Base-by-base conservation (phyloP, 2,113 vertebrate species). In the Ophiodon elongatus region DNA sequence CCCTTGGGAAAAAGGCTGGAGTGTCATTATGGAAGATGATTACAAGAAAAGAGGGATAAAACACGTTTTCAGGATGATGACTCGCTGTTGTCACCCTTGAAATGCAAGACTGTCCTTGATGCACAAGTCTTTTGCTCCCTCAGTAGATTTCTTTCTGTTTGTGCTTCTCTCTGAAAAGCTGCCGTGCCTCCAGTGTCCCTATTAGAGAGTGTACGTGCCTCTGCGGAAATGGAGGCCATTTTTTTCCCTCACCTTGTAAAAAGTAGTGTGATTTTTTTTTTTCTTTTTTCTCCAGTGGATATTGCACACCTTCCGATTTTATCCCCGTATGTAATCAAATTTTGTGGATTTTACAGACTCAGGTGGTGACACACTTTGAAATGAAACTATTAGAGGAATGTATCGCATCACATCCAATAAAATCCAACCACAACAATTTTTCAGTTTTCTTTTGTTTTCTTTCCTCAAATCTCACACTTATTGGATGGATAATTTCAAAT, bases 1-100 rank as follows among this genome's bases (percentile, higher is more conserved):
- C 67, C 56, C 23, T 4, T 8, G 35, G 65, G 78, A 87, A 74
- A 52, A 56, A 43, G 27, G 37, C 68, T 80, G 47, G 50, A 80
- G 56, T 67, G 54, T 74, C 60, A 83, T 89, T 86, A 84, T 33
- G n/a, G 73, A 71, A 43, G 72, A 85, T 82, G 57, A 88, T 87
- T 74, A 76, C 43, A 73, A 84, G 54, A 83, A 68, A 84, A 56
- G 62, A 56, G 52, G 41, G 64, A 66, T 82, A 57, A 77, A 87
- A 52, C 23, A 4, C 19, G 56, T 77, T 84, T 79, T 45, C 64
- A 29, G 10, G 41, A 15, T 33, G 75, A 56, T 47, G 73, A 66
- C 39, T 65, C 47, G 45, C 81, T 39, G 37, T 67, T 77, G 67
- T 79, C 66, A 62, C 69, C 75, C 43, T 43, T 85, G 73, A 75